These are phyloP conservation scores for Lemur catta DNA, from an alignment of 2,797 vertebrate species.

Conservation along the genomic window DNA sequence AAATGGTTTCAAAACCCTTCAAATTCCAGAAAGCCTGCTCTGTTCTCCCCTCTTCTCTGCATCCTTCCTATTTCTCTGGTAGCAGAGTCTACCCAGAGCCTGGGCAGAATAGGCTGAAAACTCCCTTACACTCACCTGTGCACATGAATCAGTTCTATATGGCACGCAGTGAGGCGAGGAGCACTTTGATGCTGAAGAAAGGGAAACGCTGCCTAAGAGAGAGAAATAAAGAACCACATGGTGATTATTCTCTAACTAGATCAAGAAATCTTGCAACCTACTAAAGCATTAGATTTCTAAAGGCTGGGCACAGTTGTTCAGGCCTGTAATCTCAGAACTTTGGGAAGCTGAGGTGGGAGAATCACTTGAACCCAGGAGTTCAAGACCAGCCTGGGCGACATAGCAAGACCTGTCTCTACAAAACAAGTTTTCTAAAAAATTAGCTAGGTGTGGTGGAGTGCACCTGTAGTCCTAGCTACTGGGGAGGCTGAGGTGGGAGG, in stretches of 20 bases:
- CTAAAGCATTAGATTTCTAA: not conserved
- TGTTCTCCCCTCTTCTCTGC: not conserved
- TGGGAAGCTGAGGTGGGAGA: not conserved
- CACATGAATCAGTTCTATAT: not conserved
- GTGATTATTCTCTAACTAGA: not conserved
- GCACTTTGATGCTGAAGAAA: not conserved
- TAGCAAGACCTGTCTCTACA: not conserved
- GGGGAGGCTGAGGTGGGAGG: not conserved
- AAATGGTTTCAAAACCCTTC: not conserved
- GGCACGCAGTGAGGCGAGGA: not conserved
- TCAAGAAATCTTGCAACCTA: not conserved
- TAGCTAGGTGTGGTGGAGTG: not conserved
- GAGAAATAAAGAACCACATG: not conserved
- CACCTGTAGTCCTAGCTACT: not conserved
- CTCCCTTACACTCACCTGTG: not conserved
- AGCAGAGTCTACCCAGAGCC: not conserved
- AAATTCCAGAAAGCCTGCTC: not conserved
- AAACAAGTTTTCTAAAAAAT: not conserved
- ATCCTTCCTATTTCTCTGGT: not conserved
- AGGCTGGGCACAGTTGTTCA: not conserved
- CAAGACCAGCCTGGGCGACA: not conserved
- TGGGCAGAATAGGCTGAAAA: not conserved
- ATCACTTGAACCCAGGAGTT: not conserved
- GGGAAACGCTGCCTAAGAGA: not conserved
- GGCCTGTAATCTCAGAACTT: not conserved